Evolutionary conservation across 1,140 invertebrate genomes (phyloP), one percentile per base, ranked within the genome.

Genomic region (Eulimnadia texana): DNA sequence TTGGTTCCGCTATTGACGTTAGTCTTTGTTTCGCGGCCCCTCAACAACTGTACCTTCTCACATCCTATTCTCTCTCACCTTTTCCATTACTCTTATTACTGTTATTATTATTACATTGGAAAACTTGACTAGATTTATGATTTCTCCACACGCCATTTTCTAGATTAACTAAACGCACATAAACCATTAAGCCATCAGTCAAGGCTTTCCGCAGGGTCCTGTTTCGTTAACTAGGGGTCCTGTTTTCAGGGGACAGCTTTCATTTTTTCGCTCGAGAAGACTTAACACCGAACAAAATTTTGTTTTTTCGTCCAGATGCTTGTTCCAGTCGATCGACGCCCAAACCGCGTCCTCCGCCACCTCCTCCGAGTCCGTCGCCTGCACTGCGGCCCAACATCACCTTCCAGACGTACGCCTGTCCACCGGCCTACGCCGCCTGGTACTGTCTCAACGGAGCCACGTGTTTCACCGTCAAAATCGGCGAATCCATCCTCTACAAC

Each of bases 381-480:
- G 86, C 88, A 68, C 81, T 86, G 66, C 77, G 90, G 68, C 88
- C 90, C 66, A 93, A 93, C 76, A 86, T 93, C 75, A 93, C 90
- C 81, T 93, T 93, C 82, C 88, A 89, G 72, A 91, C 86, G 70
- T 93, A 89, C 78, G 83, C 85, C 69, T 94, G 91, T 78, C 89
- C 90, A 68, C 83, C 84, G 64, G 84, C 85, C 70, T 94, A 93
- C 76, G 88, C 88, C 70, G 84, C 88, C 72, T 92, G 86, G 84
- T 94, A 93, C 77, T 95, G 92, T 75, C 80, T 94, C 60, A 94
- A 94, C 76, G 89, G 88, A 69, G 90, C 90, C 70, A 89, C 85
- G 67, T 94, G 91, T 77, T 94, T 94, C 78, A 89, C 88, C 42
- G 87, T 94, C 66, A 90, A 91, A 78, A 93, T 95, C 67, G 88